These are phyloP conservation scores for Myodes glareolus DNA, from an alignment of 2,113 vertebrate genomes.

Conservation along the genomic window DNA sequence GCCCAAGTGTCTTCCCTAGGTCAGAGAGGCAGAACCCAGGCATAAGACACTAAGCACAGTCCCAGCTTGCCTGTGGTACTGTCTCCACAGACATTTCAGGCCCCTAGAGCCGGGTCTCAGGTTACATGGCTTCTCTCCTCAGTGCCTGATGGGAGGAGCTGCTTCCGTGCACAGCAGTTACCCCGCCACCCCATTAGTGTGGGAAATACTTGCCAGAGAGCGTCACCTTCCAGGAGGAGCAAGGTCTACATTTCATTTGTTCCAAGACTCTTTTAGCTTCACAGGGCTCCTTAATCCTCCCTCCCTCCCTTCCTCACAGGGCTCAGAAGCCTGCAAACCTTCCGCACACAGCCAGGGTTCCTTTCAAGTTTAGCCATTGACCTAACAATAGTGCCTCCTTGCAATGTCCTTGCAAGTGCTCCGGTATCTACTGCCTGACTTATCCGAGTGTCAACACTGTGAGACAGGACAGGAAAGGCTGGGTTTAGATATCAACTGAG, in stretches of 20 bases:
- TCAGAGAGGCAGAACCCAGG: neutral
- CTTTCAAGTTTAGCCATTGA: slow-evolving; percentile 52
- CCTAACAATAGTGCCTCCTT: neutral
- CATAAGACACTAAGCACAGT: neutral
- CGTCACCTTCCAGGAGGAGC: slow-evolving; percentile 19
- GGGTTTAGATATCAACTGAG: neutral
- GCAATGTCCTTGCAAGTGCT: slow-evolving; percentile 10
- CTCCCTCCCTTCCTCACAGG: neutral
- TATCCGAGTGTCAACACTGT: neutral
- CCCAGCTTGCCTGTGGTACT: neutral
- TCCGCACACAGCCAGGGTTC: neutral
- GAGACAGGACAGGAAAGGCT: neutral
- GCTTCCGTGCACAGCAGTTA: neutral
- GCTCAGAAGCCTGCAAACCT: neutral
- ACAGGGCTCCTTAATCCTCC: slow-evolving; percentile 24
- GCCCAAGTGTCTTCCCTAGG: neutral
- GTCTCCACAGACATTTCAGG: neutral
- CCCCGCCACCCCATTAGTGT: neutral
- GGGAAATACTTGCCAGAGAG: slow-evolving; percentile 66
- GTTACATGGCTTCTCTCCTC: slow-evolving; percentile 34
- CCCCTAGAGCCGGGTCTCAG: neutral
- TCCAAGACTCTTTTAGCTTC: slow-evolving; percentile 27
- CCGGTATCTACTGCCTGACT: neutral
- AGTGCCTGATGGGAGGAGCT: neutral
- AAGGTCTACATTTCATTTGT: slow-evolving; percentile 31